phyloP scores from a whole-genome alignment of 2,113 vertebrate genomes.

The Dromaius novaehollandiae region DNA sequence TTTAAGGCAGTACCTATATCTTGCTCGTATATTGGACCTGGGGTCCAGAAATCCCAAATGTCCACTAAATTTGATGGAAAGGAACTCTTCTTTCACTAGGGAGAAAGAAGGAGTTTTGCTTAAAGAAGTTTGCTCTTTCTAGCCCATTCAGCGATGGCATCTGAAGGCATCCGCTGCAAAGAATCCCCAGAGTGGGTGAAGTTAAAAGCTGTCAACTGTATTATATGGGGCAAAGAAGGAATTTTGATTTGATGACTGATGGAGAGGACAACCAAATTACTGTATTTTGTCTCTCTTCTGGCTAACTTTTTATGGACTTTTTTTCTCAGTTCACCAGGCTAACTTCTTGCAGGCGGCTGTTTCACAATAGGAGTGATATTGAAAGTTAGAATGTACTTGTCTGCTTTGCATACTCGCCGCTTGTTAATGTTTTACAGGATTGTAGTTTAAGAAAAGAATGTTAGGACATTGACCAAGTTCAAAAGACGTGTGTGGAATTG shows the following conservation, averaged over 20 bases:
- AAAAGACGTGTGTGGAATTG: neutral
- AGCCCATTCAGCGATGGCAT: rapidly evolving
- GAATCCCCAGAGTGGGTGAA: neutral
- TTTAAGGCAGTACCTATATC: neutral
- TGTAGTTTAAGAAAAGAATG: neutral
- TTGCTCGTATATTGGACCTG: neutral
- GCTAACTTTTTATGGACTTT: neutral
- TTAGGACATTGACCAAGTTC: neutral
- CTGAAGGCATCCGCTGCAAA: neutral
- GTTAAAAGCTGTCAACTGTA: neutral
- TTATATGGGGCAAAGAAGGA: neutral
- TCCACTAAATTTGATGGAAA: neutral
- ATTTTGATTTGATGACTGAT: neutral
- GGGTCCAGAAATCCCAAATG: neutral
- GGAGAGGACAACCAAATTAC: neutral
- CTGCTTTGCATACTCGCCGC: neutral
- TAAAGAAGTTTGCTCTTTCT: neutral
- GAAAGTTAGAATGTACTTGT: neutral
- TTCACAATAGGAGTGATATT: neutral
- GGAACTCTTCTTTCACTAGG: neutral
- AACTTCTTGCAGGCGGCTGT: neutral
- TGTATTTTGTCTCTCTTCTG: neutral
- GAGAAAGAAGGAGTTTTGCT: neutral
- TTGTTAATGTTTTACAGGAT: neutral
- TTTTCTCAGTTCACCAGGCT: neutral